Conservation (phyloP, 2,888 invertebrate genomes). For the Netelia melanura region DNA sequence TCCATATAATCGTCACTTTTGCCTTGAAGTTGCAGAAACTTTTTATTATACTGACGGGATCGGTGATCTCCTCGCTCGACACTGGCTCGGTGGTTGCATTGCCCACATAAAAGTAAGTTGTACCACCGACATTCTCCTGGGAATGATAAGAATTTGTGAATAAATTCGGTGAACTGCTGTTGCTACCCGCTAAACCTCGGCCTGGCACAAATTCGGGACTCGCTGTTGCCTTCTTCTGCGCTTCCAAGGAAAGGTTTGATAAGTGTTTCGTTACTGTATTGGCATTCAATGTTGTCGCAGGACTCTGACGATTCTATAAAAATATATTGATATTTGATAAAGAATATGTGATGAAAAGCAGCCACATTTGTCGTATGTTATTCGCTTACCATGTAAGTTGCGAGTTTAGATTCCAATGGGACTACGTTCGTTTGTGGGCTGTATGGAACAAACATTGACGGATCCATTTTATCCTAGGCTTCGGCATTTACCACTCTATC, state of each 20-base stretch:
- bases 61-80: constrained; percentile 78
- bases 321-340: neutral
- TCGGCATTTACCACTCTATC: constrained; percentile 81
- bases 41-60: constrained; percentile 75
- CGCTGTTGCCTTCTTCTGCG: constrained; percentile 80
- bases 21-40: too few species aligned
- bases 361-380: neutral
- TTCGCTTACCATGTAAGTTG: constrained; percentile 91
- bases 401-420: constrained; percentile 94
- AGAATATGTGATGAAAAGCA: neutral
- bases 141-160: constrained; percentile 84
- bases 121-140: constrained; percentile 96
- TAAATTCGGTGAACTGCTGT: constrained; percentile 82
- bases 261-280: constrained; percentile 82
- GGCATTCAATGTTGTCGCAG: constrained; percentile 77
- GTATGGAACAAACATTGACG: constrained; percentile 89
- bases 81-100: constrained; percentile 79
- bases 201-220: constrained; percentile 83
- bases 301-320: constrained; percentile 82
- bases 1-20: neutral
- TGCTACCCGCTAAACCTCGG: constrained; percentile 80
- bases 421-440: constrained; percentile 90
- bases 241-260: constrained; percentile 82
- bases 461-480: constrained; percentile 88
- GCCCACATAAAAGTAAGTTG: constrained; percentile 96